A percentile compares a stretch with the other conserved stretches of the same genome.
Conservation (phyloP, 2,113 vertebrate species). For the Marmota monax region DNA sequence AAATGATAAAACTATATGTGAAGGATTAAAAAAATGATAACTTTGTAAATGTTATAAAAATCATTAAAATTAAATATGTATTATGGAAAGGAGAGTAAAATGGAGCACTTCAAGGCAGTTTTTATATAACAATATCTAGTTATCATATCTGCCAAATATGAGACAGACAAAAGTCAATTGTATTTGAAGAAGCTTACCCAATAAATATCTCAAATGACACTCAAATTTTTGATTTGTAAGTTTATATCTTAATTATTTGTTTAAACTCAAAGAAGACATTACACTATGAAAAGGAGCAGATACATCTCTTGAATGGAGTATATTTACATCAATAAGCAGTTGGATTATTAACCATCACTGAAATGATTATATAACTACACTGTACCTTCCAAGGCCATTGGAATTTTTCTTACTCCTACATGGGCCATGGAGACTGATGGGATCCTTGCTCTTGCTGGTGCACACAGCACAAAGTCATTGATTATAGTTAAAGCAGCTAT, state of each 20-base stretch:
- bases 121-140: constrained; percentile 61
- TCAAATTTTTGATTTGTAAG: constrained; percentile 79
- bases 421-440: neutral
- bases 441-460: neutral
- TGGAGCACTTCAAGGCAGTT: constrained; percentile 25
- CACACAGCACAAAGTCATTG: neutral
- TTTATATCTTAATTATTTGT: constrained; percentile 68
- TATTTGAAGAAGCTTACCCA: constrained; percentile 75
- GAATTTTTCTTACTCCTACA: neutral
- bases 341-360: constrained; percentile 58
- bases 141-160: constrained; percentile 78
- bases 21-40: neutral
- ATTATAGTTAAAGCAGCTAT: neutral
- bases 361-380: neutral
- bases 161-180: constrained; percentile 73
- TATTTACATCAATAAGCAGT: constrained; percentile 72
- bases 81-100: neutral
- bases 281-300: constrained; percentile 62
- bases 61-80: no score
- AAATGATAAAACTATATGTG: neutral
- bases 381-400: neutral
- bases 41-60: neutral
- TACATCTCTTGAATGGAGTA: constrained; percentile 61
- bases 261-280: constrained; percentile 72
- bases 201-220: constrained; percentile 78